A percentile compares a stretch with the other conserved stretches of the same genome.
These are phyloP conservation scores for Fregetta grallaria DNA, from an alignment of 2,113 vertebrate species.

Conservation along the genomic window DNA sequence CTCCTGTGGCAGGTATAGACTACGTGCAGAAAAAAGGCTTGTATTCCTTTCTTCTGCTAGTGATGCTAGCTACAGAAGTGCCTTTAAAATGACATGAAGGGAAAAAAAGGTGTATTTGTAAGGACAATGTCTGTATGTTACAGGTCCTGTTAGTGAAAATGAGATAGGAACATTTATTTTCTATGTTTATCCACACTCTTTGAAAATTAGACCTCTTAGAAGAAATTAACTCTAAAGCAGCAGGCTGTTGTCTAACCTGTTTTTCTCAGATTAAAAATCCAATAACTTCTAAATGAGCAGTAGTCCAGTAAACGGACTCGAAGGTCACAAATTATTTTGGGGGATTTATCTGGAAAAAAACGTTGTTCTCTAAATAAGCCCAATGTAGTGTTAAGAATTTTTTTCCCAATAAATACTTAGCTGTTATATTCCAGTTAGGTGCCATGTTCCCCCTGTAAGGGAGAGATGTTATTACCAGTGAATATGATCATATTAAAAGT, in stretches of 20 bases:
- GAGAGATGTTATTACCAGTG: neutral
- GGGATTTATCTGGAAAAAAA: neutral
- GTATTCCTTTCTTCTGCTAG: neutral
- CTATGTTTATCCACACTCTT: neutral
- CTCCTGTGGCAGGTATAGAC: neutral
- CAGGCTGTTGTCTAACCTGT: neutral
- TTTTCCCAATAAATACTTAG: neutral
- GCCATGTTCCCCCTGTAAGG: neutral
- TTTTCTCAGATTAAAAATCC: neutral
- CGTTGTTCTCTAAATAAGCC: neutral
- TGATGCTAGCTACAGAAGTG: neutral
- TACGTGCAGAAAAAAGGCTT: neutral
- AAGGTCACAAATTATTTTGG: neutral
- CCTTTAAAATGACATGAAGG: neutral
- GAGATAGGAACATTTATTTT: neutral
- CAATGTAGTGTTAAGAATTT: neutral
- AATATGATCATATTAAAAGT: neutral
- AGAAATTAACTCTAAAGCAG: neutral
- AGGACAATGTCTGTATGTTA: neutral
- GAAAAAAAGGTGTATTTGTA: neutral
- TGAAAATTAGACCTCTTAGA: neutral
- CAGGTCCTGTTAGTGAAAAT: neutral
- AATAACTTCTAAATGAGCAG: neutral
- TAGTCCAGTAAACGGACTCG: neutral
- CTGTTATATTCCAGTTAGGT: neutral